phyloP scores from a whole-genome alignment of 2,888 invertebrate species.

The Syrista parreyssii region DNA sequence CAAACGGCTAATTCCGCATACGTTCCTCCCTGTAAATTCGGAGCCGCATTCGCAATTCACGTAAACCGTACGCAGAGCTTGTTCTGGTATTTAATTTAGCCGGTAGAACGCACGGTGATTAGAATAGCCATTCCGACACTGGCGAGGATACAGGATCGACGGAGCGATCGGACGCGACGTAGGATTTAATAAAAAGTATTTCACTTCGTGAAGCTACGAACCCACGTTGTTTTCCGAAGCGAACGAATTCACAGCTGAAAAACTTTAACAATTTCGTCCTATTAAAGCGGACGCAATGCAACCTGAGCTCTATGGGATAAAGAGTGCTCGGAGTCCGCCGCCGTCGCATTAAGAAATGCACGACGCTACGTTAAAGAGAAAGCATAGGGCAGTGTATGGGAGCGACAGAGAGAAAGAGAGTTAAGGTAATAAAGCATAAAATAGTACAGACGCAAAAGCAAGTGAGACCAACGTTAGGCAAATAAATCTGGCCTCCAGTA shows the following conservation, averaged over 20 bases:
- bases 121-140: too few species aligned
- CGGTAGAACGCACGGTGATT: too few species aligned
- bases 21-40: too few species aligned
- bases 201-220: conserved; percentile 26
- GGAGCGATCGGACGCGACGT: too few species aligned
- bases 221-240: background rate
- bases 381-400: background rate
- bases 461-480: background rate
- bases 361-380: conserved; percentile 7
- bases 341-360: background rate
- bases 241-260: too few species aligned
- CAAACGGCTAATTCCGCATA: background rate
- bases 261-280: background rate
- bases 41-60: too few species aligned
- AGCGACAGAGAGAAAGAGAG: conserved; percentile 8
- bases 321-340: background rate
- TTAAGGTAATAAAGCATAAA: background rate
- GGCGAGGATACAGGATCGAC: too few species aligned
- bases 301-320: background rate
- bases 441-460: background rate
- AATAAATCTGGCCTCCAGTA: background rate
- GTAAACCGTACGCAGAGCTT: too few species aligned
- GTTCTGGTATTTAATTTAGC: too few species aligned
- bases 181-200: background rate
- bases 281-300: conserved; percentile 2